Evolutionary conservation across 2,797 vertebrate species (phyloP), one percentile per base, ranked within the genome.

Genomic region (Scolopax rusticola): DNA sequence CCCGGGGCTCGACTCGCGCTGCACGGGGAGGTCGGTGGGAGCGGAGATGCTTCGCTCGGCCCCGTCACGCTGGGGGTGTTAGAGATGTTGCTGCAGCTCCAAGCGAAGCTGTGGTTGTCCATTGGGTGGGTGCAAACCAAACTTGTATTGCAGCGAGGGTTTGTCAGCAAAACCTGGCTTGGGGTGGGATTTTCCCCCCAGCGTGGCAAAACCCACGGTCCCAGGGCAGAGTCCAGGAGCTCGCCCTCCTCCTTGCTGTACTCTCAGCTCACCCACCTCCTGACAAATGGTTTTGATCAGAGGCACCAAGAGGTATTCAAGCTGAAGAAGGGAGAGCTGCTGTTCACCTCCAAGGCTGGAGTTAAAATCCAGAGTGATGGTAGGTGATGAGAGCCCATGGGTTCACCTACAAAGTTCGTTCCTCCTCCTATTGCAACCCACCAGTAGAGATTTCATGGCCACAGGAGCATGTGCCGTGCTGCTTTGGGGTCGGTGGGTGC

Each of bases 351-450:
- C 0, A 0, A 48, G 64, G 38, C 67, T 89, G 61, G 21, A 68
- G 50, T 85, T 61, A 16, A 83, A 89, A n/a, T 64, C 28, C 4
- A 3, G 28, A 45, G 54, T 21, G 53, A 30, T 45, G 41, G 61
- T 43, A 65, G 63, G n/a, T 19, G 32, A n/a, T 74, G 43, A 48
- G 32, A 84, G 4, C 54, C 41, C 2, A 1, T 75, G 56, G 41
- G 15, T 69, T 89, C 67, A n/a, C 0, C 0, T 64, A 28, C 21
- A 68, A 38, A 81, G 40, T 61, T 93, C 0, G 0, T 77, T 38
- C 36, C 15, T 77, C 38, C 50, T 87, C 6, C 60, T 76, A 59
- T 70, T 76, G 51, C 4, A 7, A 36, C 48, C 82, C 38, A 15
- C 4, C 15, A 6, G 40, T 17, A 51, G 33, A 73, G 59, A 57